These are phyloP conservation scores for Ceramica pisi DNA, from an alignment of 2,888 invertebrate genomes.

Conservation along the genomic window DNA sequence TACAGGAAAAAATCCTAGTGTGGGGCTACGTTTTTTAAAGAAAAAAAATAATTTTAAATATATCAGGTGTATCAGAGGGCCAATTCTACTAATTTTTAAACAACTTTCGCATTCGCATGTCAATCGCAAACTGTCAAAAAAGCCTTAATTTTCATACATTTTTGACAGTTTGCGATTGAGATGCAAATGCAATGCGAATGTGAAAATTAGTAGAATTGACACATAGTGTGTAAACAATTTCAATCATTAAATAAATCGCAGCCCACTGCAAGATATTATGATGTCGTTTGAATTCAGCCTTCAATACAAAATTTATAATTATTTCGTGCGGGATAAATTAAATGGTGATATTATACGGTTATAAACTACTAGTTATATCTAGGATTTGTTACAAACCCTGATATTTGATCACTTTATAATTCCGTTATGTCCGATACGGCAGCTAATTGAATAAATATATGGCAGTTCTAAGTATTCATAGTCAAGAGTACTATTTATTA, in stretches of 20 bases:
- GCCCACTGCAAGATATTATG: background rate
- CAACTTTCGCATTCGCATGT: no score
- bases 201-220: no score
- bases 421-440: conserved; percentile 18
- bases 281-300: background rate
- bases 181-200: no score
- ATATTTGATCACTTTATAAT: conserved; percentile 51
- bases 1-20: no score
- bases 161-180: no score
- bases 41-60: no score
- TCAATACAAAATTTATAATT: background rate
- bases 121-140: no score
- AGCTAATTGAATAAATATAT: conserved; percentile 35
- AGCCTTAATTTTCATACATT: no score
- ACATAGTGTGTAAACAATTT: background rate
- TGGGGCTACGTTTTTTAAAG: no score
- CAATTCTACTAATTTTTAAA: no score
- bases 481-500: background rate
- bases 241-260: background rate
- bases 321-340: background rate
- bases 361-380: conserved; percentile 13
- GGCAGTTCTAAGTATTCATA: background rate
- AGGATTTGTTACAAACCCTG: conserved; percentile 17
- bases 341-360: conserved; percentile 36
- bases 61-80: no score